A percentile compares a stretch with the other conserved stretches of the same genome.
These are phyloP conservation scores for Fregata magnificens DNA, from an alignment of 2,113 vertebrate genomes.

Conservation along the genomic window DNA sequence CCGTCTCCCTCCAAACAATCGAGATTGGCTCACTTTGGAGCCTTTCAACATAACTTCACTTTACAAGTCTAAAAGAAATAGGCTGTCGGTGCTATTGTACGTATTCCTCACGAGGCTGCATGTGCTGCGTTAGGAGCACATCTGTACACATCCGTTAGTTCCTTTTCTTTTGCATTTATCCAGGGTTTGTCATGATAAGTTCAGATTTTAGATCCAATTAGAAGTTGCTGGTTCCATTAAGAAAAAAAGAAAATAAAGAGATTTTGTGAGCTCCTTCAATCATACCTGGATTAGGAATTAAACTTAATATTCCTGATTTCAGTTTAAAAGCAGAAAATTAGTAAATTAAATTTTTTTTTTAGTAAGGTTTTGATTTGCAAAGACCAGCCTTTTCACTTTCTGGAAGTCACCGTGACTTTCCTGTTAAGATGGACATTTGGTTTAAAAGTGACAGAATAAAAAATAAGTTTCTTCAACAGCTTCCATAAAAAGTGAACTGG, in stretches of 20 bases:
- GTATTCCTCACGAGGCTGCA: background rate
- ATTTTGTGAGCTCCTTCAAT: background rate
- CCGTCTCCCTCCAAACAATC: background rate
- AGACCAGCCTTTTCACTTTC: background rate
- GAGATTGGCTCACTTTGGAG: background rate
- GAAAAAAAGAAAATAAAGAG: background rate
- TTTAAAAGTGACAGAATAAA: background rate
- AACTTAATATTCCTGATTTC: background rate
- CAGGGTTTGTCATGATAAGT: background rate
- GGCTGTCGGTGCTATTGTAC: background rate
- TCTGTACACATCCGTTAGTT: background rate
- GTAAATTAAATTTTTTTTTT: background rate
- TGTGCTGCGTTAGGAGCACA: background rate
- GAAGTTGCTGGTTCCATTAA: background rate
- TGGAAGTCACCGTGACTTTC: background rate
- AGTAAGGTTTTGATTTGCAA: background rate
- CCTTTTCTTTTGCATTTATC: background rate
- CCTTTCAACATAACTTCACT: background rate
- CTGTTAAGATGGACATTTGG: background rate
- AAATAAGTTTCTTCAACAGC: background rate
- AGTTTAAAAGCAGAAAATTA: background rate
- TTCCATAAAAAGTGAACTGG: slow-evolving; percentile 25
- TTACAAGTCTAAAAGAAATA: background rate
- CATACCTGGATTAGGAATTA: background rate
- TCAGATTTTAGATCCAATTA: background rate